Base-by-base conservation (phyloP, 2,888 invertebrate species). In the Spisula subtruncata region DNA sequence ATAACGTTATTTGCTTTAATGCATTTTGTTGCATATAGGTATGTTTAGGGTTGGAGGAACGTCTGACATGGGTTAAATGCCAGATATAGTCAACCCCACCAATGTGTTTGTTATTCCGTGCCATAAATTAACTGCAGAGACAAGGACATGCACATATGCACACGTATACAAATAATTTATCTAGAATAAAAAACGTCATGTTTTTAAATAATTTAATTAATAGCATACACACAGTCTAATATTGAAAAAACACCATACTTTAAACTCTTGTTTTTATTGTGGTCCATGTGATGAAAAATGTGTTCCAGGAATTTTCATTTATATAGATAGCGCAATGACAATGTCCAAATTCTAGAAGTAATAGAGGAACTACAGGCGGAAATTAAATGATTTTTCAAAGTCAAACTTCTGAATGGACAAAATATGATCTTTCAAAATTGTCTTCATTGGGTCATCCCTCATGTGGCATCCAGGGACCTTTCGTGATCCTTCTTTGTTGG, bases 351-450 rank as follows among this genome's bases (percentile, higher is more conserved):
- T 60, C 60, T 20, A 60, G n/a, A 60, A 60, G n/a, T 25, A 25
- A 66, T 25, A 6, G 12, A 66, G n/a, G 8, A 66, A n/a, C n/a
- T 25, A 25, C 10, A 20, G 6, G 60, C 12, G n/a, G 60, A 66
- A 66, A 66, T 66, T 66, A 25, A 66, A 25, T 25, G 25, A 66
- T 66, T 25, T 25, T n/a, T 66, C 60, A 66, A 66, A 66, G 10
- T n/a, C 12, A 12, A 25, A 25, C 25, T 25, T 66, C 18, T n/a
- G 20, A 18, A n/a, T n/a, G 60, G 60, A 66, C 60, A 66, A 66
- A 66, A 66, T 25, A 66, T 66, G 60, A 66, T 66, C 60, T 25
- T 66, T 66, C 60, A 66, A 66, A 66, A 25, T 12, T 20, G 60
- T 25, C 60, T 4, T 25, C 5, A 66, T 25, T n/a, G n/a, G 60